Evolutionary conservation across 2,113 vertebrate genomes (phyloP).

Genomic region (Bufo bufo): DNA sequence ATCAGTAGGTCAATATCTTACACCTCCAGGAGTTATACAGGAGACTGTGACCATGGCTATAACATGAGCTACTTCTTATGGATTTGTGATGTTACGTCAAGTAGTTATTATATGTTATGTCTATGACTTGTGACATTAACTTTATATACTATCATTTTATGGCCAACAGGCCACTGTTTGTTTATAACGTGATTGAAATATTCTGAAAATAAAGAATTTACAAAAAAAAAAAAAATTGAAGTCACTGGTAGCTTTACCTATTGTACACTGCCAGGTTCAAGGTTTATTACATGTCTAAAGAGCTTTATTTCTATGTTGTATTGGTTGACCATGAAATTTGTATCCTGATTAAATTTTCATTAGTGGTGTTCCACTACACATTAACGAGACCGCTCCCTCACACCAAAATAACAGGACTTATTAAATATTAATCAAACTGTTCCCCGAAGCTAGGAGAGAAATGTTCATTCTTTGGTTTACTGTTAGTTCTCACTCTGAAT

Average conservation of each 20-base stretch:
- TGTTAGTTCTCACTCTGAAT: conserved; percentile 24
- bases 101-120: too few relatives aligned
- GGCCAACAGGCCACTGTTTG: too few relatives aligned
- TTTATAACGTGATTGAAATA: too few relatives aligned
- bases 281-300: conserved; percentile 6
- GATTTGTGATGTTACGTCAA: too few relatives aligned
- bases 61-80: too few relatives aligned
- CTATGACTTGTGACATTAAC: too few relatives aligned
- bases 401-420: conserved; percentile 44
- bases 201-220: too few relatives aligned
- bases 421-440: conserved; percentile 45
- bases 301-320: conserved; percentile 10
- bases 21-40: too few relatives aligned
- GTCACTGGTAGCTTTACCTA: background rate
- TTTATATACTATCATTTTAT: too few relatives aligned
- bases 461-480: conserved; percentile 20
- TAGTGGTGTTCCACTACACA: conserved; percentile 41
- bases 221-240: background rate
- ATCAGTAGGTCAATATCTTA: too few relatives aligned
- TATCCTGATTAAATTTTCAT: conserved; percentile 48
- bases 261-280: background rate
- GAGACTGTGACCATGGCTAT: too few relatives aligned
- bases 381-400: conserved; percentile 48
- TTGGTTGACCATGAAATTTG: conserved; percentile 53
- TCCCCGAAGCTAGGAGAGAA: conserved; percentile 16